Percentiles rank a stretch among this genome's conserved stretches.
Conservation (phyloP, 2,797 vertebrate genomes). For the Chanos chanos region DNA sequence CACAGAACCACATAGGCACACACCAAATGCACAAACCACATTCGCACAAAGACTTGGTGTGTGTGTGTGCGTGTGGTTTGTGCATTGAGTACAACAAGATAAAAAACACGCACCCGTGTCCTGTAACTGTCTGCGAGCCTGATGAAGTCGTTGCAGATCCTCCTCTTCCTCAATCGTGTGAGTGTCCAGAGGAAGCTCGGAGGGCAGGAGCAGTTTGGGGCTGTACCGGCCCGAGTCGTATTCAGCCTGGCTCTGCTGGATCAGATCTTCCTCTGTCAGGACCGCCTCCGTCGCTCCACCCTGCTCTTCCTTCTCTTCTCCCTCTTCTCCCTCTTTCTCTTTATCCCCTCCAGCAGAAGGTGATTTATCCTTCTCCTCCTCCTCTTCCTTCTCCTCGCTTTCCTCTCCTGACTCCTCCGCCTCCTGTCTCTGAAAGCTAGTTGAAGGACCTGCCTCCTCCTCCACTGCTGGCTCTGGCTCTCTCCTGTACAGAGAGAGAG, state of each 20-base stretch:
- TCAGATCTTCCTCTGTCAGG: constrained; percentile 94
- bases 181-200: constrained; percentile 87
- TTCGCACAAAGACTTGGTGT: neutral
- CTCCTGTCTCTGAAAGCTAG: constrained; percentile 38
- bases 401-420: neutral
- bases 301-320: constrained; percentile 52
- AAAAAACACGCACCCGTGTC: constrained; percentile 74
- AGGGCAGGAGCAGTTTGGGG: constrained; percentile 78
- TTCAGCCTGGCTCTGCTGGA: constrained; percentile 95
- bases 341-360: neutral
- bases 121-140: constrained; percentile 88
- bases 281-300: constrained; percentile 82
- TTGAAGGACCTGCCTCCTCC: constrained; percentile 35
- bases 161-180: constrained; percentile 86
- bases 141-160: constrained; percentile 79
- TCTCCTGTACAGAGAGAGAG: constrained; percentile 20
- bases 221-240: constrained; percentile 93
- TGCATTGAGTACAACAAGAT: neutral
- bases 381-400: constrained; percentile 21
- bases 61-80: neutral
- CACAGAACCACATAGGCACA: too few relatives aligned
- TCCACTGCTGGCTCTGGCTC: neutral
- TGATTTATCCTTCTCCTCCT: neutral
- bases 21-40: neutral
- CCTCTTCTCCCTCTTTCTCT: constrained; percentile 34